Conservation (phyloP, 2,113 vertebrate species). For the Daboia siamensis region DNA sequence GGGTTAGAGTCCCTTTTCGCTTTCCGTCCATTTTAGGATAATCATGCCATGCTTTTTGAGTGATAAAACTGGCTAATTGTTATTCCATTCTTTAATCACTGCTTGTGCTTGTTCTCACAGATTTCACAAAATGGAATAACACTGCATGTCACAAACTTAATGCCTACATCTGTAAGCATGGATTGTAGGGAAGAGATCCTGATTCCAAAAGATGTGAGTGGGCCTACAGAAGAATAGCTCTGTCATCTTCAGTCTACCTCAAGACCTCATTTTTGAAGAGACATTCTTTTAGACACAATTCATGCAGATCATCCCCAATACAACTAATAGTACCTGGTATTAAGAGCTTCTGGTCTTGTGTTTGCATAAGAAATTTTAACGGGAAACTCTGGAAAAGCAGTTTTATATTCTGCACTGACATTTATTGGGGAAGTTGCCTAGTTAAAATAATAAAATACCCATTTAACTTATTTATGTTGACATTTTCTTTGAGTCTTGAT, state of each 20-base stretch:
- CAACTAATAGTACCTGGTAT: too few relatives aligned
- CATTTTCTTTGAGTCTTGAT: background rate
- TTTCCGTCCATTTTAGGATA: background rate
- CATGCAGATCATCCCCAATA: background rate
- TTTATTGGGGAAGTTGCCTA: background rate
- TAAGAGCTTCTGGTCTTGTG: background rate
- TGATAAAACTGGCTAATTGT: background rate
- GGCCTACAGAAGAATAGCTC: background rate
- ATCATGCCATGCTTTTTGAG: background rate
- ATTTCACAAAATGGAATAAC: background rate
- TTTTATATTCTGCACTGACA: background rate
- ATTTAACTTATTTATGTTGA: background rate
- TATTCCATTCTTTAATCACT: background rate
- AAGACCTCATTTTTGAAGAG: background rate
- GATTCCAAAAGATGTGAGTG: too few relatives aligned
- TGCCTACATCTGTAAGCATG: constrained; percentile 9
- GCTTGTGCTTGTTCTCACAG: background rate
- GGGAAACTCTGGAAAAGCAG: background rate
- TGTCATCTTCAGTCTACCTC: background rate
- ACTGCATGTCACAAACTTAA: background rate
- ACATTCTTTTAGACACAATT: background rate
- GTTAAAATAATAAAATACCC: background rate
- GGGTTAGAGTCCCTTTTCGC: background rate
- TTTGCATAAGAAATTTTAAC: background rate
- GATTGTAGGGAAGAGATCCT: background rate